Evolutionary conservation across 2,888 invertebrate genomes (phyloP).

Genomic region (Tenthredo distinguenda): DNA sequence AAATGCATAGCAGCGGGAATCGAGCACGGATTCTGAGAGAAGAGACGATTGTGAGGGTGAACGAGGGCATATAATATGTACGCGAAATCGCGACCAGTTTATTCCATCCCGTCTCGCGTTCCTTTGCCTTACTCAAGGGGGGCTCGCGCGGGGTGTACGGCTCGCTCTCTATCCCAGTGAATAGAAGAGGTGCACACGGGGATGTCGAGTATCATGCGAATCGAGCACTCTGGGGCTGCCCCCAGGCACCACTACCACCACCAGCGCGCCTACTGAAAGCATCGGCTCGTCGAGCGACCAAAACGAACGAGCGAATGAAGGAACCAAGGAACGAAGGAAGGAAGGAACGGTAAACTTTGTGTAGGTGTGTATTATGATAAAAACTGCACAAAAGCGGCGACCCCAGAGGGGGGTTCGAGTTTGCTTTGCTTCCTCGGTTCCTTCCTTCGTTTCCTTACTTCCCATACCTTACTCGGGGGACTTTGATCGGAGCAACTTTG

Average conservation of each 20-base stretch:
- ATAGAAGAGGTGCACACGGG: constrained; percentile 41
- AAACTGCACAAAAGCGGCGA: constrained; percentile 47
- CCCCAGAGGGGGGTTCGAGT: constrained; percentile 37
- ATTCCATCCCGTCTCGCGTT: constrained; percentile 29
- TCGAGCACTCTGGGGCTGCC: constrained; percentile 52
- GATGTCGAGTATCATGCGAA: constrained; percentile 50
- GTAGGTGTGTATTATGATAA: constrained; percentile 50
- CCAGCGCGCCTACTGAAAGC: neutral
- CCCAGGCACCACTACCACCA: constrained; percentile 33
- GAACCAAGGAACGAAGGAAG: neutral
- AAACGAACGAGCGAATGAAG: neutral
- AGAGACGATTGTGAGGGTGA: constrained; percentile 13
- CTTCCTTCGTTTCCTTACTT: constrained; percentile 30
- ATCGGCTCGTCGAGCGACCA: neutral
- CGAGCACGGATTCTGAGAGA: neutral
- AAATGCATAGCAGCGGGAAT: neutral
- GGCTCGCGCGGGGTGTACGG: neutral
- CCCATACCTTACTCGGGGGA: constrained; percentile 19
- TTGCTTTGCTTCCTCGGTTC: constrained; percentile 22
- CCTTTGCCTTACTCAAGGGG: constrained; percentile 35
- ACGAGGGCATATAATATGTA: constrained; percentile 43
- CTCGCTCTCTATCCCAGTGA: neutral
- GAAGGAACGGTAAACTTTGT: neutral
- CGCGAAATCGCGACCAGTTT: constrained; percentile 48
- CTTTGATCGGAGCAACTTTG: constrained; percentile 46